Evolutionary conservation across 2,888 invertebrate genomes (phyloP).

Genomic region (Germaria angustata): DNA sequence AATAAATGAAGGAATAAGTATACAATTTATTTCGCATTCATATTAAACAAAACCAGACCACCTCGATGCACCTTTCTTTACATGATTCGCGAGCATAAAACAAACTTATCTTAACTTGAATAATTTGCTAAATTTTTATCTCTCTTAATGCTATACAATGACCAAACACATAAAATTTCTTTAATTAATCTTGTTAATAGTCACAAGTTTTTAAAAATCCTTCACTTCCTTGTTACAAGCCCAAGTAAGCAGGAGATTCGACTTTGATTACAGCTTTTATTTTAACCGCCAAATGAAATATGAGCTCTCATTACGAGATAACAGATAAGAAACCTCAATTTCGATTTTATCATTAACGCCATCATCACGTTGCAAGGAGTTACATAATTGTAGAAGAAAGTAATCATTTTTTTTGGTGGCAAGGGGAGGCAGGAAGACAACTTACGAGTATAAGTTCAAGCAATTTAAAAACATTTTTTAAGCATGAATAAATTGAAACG

Average conservation of each 20-base stretch:
- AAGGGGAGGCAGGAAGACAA: background rate
- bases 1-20: background rate
- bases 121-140: constrained; percentile 48
- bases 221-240: constrained; percentile 34
- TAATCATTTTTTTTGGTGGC: background rate
- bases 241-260: background rate
- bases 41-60: constrained; percentile 10
- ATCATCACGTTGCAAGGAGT: background rate
- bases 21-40: background rate
- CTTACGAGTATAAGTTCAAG: background rate
- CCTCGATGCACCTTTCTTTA: constrained; percentile 19
- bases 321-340: constrained; percentile 17
- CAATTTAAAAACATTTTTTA: background rate
- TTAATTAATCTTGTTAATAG: constrained; percentile 55
- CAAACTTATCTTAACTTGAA: background rate
- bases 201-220: constrained; percentile 20
- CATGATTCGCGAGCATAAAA: background rate
- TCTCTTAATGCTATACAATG: constrained; percentile 32
- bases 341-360: constrained; percentile 14
- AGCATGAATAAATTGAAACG: too few relatives aligned
- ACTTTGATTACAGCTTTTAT: constrained; percentile 24
- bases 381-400: constrained; percentile 19
- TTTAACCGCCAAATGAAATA: constrained; percentile 28
- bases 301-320: constrained; percentile 14
- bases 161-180: constrained; percentile 16